Base-by-base conservation (phyloP, 2,113 vertebrate genomes). In the Sigmodon hispidus region DNA sequence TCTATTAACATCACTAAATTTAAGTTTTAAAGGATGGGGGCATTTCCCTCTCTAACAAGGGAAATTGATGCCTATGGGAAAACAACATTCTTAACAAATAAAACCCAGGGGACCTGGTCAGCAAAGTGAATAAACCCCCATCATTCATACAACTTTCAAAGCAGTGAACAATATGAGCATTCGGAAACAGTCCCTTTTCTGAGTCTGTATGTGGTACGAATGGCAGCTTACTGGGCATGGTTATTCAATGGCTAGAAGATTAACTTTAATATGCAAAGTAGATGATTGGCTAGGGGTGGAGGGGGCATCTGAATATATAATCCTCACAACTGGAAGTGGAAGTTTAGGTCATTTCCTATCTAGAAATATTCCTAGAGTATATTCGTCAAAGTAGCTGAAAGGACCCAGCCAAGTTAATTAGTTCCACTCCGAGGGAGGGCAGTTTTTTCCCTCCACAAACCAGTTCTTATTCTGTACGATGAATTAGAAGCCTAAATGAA, bases 371-470 rank as follows among this genome's bases (percentile, higher is more conserved):
- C 55, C 91, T 48, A 93, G 76, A 48, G 80, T 92, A 92, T 36
- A 89, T 2, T 94, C 93, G 98, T 94, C 85, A 97, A 90, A 96
- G 63, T 95, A 98, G 90, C 97, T 94, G 95, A 98, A 97, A 5
- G 45, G 97, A 98, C 98, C 96, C 95, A 97, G 93, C 91, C 91
- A 97, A 93, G 95, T 94, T 93, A 93, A 98, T 98, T 97, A 95
- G 89, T 96, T 93, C 96, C 89, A 96, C 93, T 97, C 13, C 21
- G 92, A 94, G 87, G 86, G 55, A 91, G 22, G 81, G n/a, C n/a
- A n/a, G 87, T 86, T 89, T 92, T 63, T 48, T n/a, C n/a, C n/a
- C n/a, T n/a, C n/a, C 88, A 97, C 96, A 95, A 91, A 90, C 13
- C 34, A 36, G 63, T 48, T 90, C 89, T 96, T 95, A 89, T 86